Base-by-base conservation (phyloP, 2,113 vertebrate species). In the Monopterus albus region DNA sequence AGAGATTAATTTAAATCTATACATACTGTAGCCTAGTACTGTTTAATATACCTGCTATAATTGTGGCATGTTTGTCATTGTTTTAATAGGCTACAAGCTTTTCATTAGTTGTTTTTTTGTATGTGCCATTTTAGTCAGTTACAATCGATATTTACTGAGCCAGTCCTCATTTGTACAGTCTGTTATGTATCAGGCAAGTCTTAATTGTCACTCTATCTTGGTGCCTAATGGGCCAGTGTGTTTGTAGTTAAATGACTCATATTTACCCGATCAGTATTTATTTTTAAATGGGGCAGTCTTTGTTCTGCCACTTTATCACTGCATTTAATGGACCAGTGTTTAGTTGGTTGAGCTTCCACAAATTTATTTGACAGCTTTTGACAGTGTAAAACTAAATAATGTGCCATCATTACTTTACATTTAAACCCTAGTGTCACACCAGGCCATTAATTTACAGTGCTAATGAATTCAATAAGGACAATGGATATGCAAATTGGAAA, bases 171-270 rank as follows among this genome's bases (percentile, higher is more conserved):
- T 62, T 8, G 21, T 60, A 58, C 28, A 47, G 46, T 78, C 71
- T 66, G 39, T 66, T 58, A 65, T 72, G 56, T 70, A 49, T 60
- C 35, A 29, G 52, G 17, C 23, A 50, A 38, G 58, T 78, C 50
- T 78, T 67, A 64, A 69, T 81, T 69, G 51, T 74, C 70, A 63
- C 74, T 86, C 70, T 46, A 33, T 73, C 45, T 71, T 74, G 61
- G 46, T 59, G 42, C 68, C 33, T 72, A 72, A 75, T 78, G 53
- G 53, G 40, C 49, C 50, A 12, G 45, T 33, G 20, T 67, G 60
- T 64, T 75, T 66, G 61, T 25, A 60, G 55, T 52, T 79, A 84
- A 77, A 76, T 72, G 75, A 40, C 68, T 64, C 28, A 47, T 51
- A 50, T 79, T 77, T 45, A 68, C 42, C 40, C 28, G 3, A 67